A percentile compares a stretch with the other conserved stretches of the same genome.
Conservation (phyloP, 2,888 invertebrate genomes). For the Odontomyia ornata region DNA sequence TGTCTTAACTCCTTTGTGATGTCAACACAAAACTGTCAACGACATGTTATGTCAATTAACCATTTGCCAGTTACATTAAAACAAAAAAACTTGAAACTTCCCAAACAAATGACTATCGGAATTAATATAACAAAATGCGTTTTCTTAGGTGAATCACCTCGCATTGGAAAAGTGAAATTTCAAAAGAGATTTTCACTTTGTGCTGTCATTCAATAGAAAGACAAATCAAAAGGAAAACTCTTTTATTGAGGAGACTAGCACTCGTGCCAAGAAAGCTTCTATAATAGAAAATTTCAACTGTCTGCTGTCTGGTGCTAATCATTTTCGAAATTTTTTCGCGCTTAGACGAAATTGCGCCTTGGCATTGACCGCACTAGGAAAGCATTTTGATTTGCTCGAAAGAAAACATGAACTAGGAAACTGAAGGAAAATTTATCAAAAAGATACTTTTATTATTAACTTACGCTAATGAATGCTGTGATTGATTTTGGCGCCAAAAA, state of each 20-base stretch:
- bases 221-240: constrained; percentile 10
- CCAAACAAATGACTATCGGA: background rate
- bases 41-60: too few relatives aligned
- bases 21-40: too few relatives aligned
- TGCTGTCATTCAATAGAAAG: background rate
- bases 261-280: constrained; percentile 1
- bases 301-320: constrained; percentile 1
- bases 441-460: background rate
- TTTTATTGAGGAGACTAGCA: background rate
- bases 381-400: background rate
- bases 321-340: background rate
- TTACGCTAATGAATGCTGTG: background rate
- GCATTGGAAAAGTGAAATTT: background rate
- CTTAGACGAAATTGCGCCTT: constrained; percentile 7
- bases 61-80: too few relatives aligned
- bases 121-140: background rate
- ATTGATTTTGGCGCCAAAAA: background rate
- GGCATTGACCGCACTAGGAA: constrained; percentile 20
- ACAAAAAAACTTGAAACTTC: too few relatives aligned
- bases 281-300: background rate
- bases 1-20: too few relatives aligned
- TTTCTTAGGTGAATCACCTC: background rate
- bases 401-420: background rate
- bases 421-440: background rate
- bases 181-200: constrained; percentile 1